Conservation (phyloP, 1,140 invertebrate genomes). For the Sarcophaga peregrina region DNA sequence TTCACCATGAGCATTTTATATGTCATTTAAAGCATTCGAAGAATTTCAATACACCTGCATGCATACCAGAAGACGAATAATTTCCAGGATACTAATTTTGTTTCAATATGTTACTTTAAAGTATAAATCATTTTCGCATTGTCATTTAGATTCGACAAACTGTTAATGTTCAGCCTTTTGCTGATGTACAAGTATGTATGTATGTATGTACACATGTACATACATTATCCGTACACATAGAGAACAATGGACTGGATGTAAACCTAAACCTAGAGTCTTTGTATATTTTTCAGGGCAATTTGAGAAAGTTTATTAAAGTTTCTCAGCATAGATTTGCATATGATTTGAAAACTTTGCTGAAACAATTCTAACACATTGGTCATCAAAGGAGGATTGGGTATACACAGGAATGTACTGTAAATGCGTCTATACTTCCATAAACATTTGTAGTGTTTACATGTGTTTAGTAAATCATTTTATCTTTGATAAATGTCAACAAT, state of each 20-base stretch:
- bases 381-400: too few species aligned
- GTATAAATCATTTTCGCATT: too few species aligned
- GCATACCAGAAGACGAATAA: too few species aligned
- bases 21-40: too few species aligned
- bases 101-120: too few species aligned
- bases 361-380: neutral
- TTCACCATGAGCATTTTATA: too few species aligned
- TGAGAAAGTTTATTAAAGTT: neutral
- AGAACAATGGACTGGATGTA: neutral
- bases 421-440: neutral
- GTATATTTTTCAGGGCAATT: slow-evolving; percentile 19
- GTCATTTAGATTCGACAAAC: too few species aligned
- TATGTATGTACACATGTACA: neutral
- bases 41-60: too few species aligned
- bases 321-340: slow-evolving; percentile 17
- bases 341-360: neutral
- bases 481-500: slow-evolving; percentile 37
- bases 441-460: neutral
- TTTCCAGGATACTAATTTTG: too few species aligned
- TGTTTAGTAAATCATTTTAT: slow-evolving; percentile 6
- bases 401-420: neutral
- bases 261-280: neutral
- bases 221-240: neutral
- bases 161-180: too few species aligned
- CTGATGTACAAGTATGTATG: too few species aligned